Evolutionary conservation across 2,113 vertebrate species (phyloP), one percentile per base, ranked within the genome.

Genomic region (Cheilinus undulatus): DNA sequence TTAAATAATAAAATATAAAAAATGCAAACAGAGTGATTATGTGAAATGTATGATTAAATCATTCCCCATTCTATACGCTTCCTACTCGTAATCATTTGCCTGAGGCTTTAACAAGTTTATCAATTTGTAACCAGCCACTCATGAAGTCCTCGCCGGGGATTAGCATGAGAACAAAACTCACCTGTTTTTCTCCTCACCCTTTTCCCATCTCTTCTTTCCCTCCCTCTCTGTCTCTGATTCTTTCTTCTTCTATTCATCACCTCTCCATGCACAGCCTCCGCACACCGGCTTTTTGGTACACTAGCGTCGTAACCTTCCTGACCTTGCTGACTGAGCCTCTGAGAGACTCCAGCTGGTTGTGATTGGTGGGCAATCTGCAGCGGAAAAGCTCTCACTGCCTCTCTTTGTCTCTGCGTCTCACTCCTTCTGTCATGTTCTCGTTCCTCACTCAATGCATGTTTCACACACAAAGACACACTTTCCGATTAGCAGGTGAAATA

Each of bases 221-320:
- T 60, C 48, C 53, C 23, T 59, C 36, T 42, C 17, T 45, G 42
- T 19, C 40, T 42, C 40, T 45, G 22, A 45, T 14, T 59, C 27
- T 72, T 23, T 42, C 23, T 52, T 54, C 69, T 46, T 83, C 58
- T 68, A 19, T 60, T 70, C 78, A 63, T 51, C 73, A 48, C 42
- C 69, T 75, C 71, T 62, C 56, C 61, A 56, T 66, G 66, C 67
- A 69, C 78, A 78, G 78, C 66, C 65, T 66, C 83, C 54, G 51
- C 72, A 68, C 73, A 49, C 15, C 56, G 59, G 76, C 83, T 82
- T 86, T 88, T 88, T 88, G 73, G 80, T 73, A 82, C 83, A 83
- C 83, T 76, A 80, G 80, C 76, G 69, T 79, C 43, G 61, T 86
- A 81, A 89, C 89, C 83, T 70, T 59, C 40, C 30, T 70, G 62